These are phyloP conservation scores for Pseudomyrmex cubaensis DNA, from an alignment of 1,140 invertebrate genomes.

Conservation along the genomic window DNA sequence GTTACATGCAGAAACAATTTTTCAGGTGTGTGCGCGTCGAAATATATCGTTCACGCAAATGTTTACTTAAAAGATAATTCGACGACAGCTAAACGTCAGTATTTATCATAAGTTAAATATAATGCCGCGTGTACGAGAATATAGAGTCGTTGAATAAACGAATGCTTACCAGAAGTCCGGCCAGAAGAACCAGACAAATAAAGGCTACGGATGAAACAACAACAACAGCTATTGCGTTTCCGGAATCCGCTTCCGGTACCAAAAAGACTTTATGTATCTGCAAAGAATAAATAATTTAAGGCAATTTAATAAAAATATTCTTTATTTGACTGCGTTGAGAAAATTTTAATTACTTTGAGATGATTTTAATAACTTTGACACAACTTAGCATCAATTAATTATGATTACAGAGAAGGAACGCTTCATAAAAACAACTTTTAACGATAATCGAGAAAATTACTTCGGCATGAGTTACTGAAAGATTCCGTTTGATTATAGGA, in stretches of 20 bases:
- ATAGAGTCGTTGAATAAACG: neutral
- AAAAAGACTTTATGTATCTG: constrained; percentile 83
- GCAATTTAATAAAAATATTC: constrained; percentile 54
- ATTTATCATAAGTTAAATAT: constrained; percentile 15
- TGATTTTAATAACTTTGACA: neutral
- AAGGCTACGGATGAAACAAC: constrained; percentile 85
- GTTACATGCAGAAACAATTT: neutral
- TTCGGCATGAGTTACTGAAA: neutral
- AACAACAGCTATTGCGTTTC: constrained; percentile 85
- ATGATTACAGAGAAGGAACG: neutral
- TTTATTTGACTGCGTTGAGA: neutral
- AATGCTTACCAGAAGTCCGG: constrained; percentile 88
- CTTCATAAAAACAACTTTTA: neutral
- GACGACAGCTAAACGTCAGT: neutral
- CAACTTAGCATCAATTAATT: constrained; percentile 3
- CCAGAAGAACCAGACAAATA: constrained; percentile 87
- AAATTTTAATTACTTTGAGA: too few relatives aligned
- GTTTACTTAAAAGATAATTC: constrained; percentile 16
- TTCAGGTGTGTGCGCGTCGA: neutral
- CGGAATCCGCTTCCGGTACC: constrained; percentile 81
- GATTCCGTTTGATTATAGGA: constrained; percentile 5
- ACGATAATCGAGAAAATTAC: neutral
- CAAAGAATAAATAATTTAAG: constrained; percentile 52
- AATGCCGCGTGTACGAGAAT: neutral
- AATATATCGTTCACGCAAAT: neutral